phyloP scores from a whole-genome alignment of 1,140 invertebrate genomes.

The Temnothorax longispinosus region DNA sequence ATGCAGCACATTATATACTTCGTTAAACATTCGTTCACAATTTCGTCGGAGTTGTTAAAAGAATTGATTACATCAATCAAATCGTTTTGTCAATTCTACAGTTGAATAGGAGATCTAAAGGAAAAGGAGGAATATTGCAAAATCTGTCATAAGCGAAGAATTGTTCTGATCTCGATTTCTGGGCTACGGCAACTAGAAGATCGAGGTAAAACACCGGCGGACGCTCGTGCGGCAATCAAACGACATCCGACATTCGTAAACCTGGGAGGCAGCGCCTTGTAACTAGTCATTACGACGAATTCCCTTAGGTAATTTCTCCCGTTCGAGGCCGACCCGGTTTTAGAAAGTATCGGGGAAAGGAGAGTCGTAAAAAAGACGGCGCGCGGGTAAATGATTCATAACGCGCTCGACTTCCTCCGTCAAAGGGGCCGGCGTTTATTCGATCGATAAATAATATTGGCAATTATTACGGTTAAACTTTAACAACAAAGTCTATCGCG shows the following conservation, averaged over 20 bases:
- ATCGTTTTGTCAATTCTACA: not conserved
- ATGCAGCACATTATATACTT: not conserved
- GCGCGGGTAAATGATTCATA: conserved; percentile 51
- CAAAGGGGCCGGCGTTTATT: conserved; percentile 50
- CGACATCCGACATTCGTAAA: conserved; percentile 53
- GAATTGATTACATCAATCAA: not conserved
- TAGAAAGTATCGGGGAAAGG: conserved; percentile 48
- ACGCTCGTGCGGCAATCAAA: conserved; percentile 41
- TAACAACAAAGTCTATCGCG: conserved; percentile 54
- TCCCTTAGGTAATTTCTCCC: conserved; percentile 58
- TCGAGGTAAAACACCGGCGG: conserved; percentile 15
- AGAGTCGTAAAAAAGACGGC: conserved; percentile 51
- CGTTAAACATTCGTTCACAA: not conserved
- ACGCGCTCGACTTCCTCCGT: conserved; percentile 43
- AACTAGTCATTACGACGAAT: conserved; percentile 58
- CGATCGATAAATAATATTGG: conserved; percentile 65
- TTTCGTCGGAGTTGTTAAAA: not conserved
- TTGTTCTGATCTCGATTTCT: conserved; percentile 5
- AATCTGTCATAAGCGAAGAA: not conserved
- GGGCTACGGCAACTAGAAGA: not conserved
- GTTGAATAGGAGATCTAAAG: not conserved
- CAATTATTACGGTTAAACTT: conserved; percentile 57
- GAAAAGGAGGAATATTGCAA: not conserved
- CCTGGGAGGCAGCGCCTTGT: conserved; percentile 32
- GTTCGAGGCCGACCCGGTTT: conserved; percentile 46